phyloP scores from a whole-genome alignment of 2,113 vertebrate genomes.

The Alligator mississippiensis region DNA sequence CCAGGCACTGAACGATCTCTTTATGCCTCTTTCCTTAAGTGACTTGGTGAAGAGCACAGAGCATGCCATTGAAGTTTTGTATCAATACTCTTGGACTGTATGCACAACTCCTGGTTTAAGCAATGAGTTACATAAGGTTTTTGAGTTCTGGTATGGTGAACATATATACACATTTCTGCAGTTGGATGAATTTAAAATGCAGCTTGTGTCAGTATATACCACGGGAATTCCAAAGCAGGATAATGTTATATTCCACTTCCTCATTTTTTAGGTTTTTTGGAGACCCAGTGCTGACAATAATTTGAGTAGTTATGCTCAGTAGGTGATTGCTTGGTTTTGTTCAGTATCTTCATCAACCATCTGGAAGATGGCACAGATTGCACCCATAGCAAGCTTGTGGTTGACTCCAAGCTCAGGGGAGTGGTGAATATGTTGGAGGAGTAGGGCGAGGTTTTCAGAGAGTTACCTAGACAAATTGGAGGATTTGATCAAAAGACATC shows the following conservation, averaged over 20 bases:
- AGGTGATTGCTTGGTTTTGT: background rate
- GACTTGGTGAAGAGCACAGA: conserved; percentile 29
- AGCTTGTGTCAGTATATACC: background rate
- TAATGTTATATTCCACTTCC: background rate
- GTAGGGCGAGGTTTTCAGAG: no score
- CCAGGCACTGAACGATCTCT: no score
- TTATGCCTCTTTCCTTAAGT: conserved; percentile 2
- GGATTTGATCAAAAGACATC: no score
- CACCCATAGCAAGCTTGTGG: no score
- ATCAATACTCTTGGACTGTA: background rate
- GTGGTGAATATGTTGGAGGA: no score
- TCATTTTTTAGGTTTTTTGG: background rate
- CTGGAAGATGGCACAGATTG: no score
- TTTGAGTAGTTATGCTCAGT: background rate
- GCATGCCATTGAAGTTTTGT: conserved; percentile 25
- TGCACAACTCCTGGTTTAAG: background rate
- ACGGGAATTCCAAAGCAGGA: background rate
- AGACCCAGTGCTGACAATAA: background rate
- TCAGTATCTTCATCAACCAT: no score
- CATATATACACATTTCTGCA: background rate
- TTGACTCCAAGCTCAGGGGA: no score
- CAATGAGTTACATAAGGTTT: background rate
- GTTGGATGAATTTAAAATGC: background rate
- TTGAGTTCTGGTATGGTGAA: conserved; percentile 4
- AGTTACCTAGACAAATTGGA: no score